These are phyloP conservation scores for Octomys mimax DNA, from an alignment of 2,797 vertebrate genomes.

Conservation along the genomic window DNA sequence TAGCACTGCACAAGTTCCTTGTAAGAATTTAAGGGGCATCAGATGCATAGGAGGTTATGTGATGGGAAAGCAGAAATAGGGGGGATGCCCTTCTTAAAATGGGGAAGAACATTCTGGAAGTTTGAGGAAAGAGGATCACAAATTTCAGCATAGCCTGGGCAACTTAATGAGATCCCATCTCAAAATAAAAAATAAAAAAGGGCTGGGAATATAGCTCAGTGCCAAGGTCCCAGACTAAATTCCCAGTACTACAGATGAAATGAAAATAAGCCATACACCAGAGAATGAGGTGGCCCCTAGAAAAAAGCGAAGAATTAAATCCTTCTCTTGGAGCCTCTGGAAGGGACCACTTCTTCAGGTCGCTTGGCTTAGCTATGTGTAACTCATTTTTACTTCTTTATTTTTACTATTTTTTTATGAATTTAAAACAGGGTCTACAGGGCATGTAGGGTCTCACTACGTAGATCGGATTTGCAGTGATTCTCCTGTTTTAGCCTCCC, in stretches of 20 bases:
- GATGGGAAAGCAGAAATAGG: background rate
- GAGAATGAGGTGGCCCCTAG: background rate
- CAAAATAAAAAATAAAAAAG: background rate
- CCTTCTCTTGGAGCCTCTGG: background rate
- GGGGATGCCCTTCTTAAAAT: background rate
- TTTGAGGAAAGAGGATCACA: background rate
- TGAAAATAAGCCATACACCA: background rate
- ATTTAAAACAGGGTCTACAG: no score
- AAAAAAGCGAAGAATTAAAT: background rate
- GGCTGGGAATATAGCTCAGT: background rate
- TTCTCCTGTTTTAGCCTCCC: no score
- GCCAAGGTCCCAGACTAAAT: background rate
- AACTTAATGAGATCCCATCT: background rate
- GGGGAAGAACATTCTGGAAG: background rate
- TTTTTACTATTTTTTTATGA: no score
- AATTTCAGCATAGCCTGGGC: background rate
- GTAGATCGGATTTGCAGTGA: no score
- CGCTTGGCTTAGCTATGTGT: background rate
- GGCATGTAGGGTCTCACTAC: no score
- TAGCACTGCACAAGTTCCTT: background rate
- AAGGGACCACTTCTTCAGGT: background rate
- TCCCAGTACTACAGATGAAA: background rate
- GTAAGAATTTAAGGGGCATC: background rate
- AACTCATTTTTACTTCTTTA: slow-evolving; percentile 14
- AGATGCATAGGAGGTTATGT: background rate